Evolutionary conservation across 2,113 vertebrate species (phyloP).

Genomic region (Neolamprologus falcicula): DNA sequence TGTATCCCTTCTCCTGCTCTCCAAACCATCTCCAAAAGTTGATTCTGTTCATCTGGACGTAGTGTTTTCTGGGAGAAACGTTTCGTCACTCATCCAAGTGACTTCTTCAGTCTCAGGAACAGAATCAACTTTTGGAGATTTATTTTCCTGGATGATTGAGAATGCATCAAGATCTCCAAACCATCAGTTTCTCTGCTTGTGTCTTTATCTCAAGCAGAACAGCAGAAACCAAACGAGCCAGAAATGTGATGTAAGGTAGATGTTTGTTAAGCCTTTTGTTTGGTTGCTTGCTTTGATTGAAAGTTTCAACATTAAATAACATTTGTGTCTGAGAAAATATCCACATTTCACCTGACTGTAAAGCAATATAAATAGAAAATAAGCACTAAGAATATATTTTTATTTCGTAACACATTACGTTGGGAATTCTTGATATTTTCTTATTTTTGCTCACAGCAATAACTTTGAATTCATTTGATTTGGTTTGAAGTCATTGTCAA

Average conservation of each 20-base stretch:
- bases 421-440: not conserved
- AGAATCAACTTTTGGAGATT: no score
- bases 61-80: no score
- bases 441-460: accelerated
- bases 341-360: not conserved
- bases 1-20: not conserved
- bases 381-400: not conserved
- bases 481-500: not conserved
- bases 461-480: no score
- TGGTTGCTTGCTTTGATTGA: not conserved
- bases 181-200: not conserved
- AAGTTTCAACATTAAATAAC: not conserved
- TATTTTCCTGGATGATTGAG: no score
- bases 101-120: no score
- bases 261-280: not conserved
- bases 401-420: accelerated
- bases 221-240: not conserved
- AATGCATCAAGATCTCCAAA: not conserved
- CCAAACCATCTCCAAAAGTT: not conserved
- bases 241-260: not conserved
- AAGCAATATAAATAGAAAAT: not conserved
- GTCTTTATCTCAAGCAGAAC: not conserved
- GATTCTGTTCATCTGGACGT: no score
- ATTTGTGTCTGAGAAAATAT: not conserved
- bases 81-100: no score